phyloP scores from a whole-genome alignment of 2,797 vertebrate species.

The Falco columbarius region DNA sequence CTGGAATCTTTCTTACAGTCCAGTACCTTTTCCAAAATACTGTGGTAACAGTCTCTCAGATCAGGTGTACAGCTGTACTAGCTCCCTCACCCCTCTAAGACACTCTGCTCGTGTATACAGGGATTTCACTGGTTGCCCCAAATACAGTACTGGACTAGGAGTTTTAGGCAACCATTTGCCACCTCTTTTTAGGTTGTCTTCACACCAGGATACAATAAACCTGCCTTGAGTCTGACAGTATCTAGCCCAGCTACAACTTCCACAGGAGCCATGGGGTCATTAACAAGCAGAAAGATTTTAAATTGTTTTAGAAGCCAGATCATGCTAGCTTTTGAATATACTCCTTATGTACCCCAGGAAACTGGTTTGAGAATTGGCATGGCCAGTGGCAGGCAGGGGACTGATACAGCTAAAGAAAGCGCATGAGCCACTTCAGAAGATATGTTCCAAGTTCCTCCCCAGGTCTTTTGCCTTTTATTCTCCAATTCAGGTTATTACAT shows the following conservation, averaged over 20 bases:
- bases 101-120: neutral
- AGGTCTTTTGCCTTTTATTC: constrained; percentile 79
- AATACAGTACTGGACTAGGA: neutral
- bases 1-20: neutral
- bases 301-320: neutral
- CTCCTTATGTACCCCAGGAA: neutral
- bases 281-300: neutral
- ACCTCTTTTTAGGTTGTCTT: neutral
- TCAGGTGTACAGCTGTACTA: neutral
- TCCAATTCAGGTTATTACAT: constrained; percentile 81
- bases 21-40: neutral
- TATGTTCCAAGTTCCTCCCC: constrained; percentile 73
- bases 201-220: neutral
- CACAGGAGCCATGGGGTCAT: rapidly evolving
- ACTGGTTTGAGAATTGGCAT: neutral
- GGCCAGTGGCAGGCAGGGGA: neutral
- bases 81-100: neutral
- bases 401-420: constrained; percentile 50
- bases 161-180: neutral
- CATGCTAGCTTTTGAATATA: neutral
- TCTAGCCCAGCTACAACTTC: neutral
- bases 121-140: neutral
- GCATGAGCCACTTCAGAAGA: constrained; percentile 65
- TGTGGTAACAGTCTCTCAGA: neutral
- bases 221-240: neutral